phyloP scores from a whole-genome alignment of 1,140 invertebrate genomes.

The Copidosoma floridanum region DNA sequence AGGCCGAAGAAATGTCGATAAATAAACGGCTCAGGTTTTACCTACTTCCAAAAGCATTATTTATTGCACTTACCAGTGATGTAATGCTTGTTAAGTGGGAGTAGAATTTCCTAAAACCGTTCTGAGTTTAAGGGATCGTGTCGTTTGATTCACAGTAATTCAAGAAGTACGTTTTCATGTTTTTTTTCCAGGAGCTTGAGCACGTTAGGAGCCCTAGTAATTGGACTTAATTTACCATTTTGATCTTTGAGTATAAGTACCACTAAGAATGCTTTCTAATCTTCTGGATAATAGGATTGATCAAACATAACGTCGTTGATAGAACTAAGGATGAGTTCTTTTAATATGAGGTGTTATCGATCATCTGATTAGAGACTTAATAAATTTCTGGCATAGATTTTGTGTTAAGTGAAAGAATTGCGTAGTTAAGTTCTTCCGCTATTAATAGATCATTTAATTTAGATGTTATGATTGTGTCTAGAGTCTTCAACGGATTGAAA shows the following conservation, averaged over 20 bases:
- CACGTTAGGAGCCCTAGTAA: conserved; percentile 7
- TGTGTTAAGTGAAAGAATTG: not conserved
- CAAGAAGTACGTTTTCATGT: not conserved
- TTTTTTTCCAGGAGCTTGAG: conserved; percentile 5
- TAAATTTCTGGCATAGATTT: not conserved
- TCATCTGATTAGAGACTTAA: not conserved
- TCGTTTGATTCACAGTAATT: not conserved
- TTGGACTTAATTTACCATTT: conserved; percentile 4
- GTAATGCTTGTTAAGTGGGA: conserved; percentile 4
- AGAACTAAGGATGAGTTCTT: not conserved
- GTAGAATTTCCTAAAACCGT: conserved; percentile 17
- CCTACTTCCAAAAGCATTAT: not conserved
- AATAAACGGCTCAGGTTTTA: not conserved
- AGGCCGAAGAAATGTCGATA: conserved; percentile 16
- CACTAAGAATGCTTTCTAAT: conserved; percentile 7
- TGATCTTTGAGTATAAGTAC: conserved; percentile 13
- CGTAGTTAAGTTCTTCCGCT: not conserved
- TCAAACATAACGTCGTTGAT: not conserved
- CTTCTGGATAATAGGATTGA: not conserved
- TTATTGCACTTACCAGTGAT: not conserved
- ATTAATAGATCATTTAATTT: too few species aligned
- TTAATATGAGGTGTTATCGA: not conserved
- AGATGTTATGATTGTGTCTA: too few species aligned
- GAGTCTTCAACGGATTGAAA: not conserved
- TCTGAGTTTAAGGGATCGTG: not conserved